Conservation (phyloP, 2,113 vertebrate genomes). For the Corythornis madagascariensis region DNA sequence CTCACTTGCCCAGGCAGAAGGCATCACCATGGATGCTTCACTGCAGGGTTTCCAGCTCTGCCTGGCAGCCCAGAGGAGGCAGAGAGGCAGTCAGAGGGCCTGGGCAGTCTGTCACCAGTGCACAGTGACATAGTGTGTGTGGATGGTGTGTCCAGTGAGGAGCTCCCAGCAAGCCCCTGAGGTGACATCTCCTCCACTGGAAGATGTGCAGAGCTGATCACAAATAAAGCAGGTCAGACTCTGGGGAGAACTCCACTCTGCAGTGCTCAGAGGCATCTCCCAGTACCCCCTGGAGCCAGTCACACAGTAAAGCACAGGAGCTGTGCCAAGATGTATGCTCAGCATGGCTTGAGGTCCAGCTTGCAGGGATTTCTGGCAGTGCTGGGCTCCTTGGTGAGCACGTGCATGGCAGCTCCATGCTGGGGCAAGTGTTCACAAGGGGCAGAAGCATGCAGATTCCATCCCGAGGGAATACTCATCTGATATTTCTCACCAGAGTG, state of each 20-base stretch:
- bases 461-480: not conserved
- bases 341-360: not conserved
- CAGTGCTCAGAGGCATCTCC: not conserved
- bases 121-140: not conserved
- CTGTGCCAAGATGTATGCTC: constrained; percentile 40
- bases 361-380: constrained; percentile 4
- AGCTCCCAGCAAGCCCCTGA: not conserved
- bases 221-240: not conserved
- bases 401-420: not conserved
- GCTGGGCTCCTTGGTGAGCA: constrained; percentile 3
- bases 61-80: not conserved
- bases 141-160: not conserved
- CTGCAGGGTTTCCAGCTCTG: not conserved
- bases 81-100: not conserved
- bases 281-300: not conserved
- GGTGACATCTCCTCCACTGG: rapidly evolving
- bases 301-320: not conserved
- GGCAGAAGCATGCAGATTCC: not conserved
- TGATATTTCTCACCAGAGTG: constrained; percentile 2
- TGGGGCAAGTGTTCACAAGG: not conserved
- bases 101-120: not conserved
- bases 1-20: not conserved
- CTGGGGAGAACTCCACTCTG: not conserved
- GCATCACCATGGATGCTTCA: not conserved
- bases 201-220: not conserved